Percentiles rank a stretch among this genome's conserved stretches.
Conservation (phyloP, 2,797 vertebrate genomes). For the Strix occidentalis region DNA sequence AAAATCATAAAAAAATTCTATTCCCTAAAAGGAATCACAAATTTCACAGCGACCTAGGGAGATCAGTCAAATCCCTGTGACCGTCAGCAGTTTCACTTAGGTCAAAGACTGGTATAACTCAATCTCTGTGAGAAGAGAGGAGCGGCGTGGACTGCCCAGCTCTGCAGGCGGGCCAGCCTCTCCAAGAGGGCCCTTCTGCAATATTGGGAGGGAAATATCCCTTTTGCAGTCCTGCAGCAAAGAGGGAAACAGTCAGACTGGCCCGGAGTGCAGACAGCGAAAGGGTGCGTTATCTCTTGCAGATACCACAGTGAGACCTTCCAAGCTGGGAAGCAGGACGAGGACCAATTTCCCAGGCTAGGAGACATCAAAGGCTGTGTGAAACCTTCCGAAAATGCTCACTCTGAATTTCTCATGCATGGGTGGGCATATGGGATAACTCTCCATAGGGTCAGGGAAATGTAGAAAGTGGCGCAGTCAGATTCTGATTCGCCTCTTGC, state of each 20-base stretch:
- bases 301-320: slow-evolving; percentile 59
- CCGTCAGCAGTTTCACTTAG: slow-evolving; percentile 59
- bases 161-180: neutral
- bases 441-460: slow-evolving; percentile 37
- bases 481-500: neutral
- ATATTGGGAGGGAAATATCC: neutral
- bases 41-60: slow-evolving; percentile 60
- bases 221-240: neutral
- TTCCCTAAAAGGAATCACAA: slow-evolving; percentile 58
- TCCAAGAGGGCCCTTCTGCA: neutral
- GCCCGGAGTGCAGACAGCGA: neutral
- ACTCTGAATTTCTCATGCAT: slow-evolving; percentile 59
- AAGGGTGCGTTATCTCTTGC: slow-evolving; percentile 45
- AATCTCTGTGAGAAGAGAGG: slow-evolving; percentile 58
- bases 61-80: slow-evolving; percentile 63
- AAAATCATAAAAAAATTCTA: slow-evolving; percentile 28
- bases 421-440: slow-evolving; percentile 59
- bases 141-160: neutral
- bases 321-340: slow-evolving; percentile 55
- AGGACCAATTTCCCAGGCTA: slow-evolving; percentile 56
- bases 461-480: neutral
- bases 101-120: slow-evolving; percentile 70
- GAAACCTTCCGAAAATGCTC: slow-evolving; percentile 64
- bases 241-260: neutral
- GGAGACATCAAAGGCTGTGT: slow-evolving; percentile 68